phyloP scores from a whole-genome alignment of 2,113 vertebrate genomes.

The Lamprologus callipterus region DNA sequence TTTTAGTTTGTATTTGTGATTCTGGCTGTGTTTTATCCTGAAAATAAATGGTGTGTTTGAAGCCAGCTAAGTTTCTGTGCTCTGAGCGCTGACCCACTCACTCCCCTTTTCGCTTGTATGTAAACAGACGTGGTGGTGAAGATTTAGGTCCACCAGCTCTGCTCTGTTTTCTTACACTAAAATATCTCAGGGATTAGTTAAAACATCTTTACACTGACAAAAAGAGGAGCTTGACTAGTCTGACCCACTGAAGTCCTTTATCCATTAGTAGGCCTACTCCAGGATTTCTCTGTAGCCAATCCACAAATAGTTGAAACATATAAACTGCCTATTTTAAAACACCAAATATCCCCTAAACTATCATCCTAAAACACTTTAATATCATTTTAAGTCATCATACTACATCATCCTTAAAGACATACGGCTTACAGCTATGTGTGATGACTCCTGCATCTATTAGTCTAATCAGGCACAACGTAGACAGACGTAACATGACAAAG shows the following conservation, averaged over 20 bases:
- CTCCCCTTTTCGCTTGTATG: no score
- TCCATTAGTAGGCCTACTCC: no score
- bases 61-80: no score
- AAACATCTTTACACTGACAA: not conserved
- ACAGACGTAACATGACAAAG: rapidly evolving
- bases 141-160: no score
- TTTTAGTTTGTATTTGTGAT: no score
- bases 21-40: no score
- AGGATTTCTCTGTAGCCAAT: not conserved
- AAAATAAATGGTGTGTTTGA: no score
- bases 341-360: rapidly evolving
- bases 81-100: no score
- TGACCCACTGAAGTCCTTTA: rapidly evolving
- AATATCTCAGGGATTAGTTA: not conserved
- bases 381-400: not conserved
- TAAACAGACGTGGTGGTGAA: no score
- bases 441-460: not conserved
- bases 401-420: rapidly evolving
- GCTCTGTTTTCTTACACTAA: not conserved
- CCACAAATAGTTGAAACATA: not conserved
- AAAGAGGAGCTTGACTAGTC: not conserved
- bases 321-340: not conserved
- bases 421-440: rapidly evolving
- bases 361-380: not conserved
- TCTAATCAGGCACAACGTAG: not conserved